Evolutionary conservation across 1,140 invertebrate genomes (phyloP).

Genomic region (Bombus haemorrhoidalis): DNA sequence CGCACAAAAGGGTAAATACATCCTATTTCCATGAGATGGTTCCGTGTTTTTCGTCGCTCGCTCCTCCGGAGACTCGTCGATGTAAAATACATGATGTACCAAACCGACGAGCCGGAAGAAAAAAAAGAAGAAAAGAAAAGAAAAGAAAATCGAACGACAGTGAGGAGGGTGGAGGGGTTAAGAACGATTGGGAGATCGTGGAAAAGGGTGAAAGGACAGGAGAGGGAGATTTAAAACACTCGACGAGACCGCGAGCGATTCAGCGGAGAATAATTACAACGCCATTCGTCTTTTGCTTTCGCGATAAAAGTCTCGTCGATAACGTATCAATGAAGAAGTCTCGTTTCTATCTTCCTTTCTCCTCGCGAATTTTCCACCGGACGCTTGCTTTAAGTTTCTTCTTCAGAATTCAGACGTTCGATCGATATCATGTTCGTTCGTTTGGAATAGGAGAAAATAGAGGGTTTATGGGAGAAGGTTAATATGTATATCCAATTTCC

Average conservation of each 20-base stretch:
- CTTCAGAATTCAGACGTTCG: not conserved
- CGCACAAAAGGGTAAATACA: slow-evolving; percentile 37
- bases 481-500: slow-evolving; percentile 20
- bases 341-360: not conserved
- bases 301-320: slow-evolving; percentile 22
- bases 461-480: not conserved
- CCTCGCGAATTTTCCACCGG: not conserved
- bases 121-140: not conserved
- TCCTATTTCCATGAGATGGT: slow-evolving; percentile 43
- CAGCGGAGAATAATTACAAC: slow-evolving; percentile 26
- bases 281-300: not conserved
- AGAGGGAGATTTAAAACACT: slow-evolving; percentile 17
- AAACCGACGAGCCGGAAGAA: not conserved
- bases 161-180: too few species aligned
- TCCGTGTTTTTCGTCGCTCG: slow-evolving; percentile 7
- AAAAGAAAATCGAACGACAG: not conserved
- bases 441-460: not conserved
- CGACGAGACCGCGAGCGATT: not conserved
- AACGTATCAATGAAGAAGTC: not conserved
- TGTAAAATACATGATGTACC: slow-evolving; percentile 5
- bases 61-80: not conserved
- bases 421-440: not conserved
- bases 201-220: not conserved
- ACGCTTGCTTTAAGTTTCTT: not conserved
- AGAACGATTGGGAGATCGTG: not conserved